Percentiles rank a stretch among this genome's conserved stretches.
phyloP scores from a whole-genome alignment of 2,888 invertebrate genomes.

The Ennomos erosarius region DNA sequence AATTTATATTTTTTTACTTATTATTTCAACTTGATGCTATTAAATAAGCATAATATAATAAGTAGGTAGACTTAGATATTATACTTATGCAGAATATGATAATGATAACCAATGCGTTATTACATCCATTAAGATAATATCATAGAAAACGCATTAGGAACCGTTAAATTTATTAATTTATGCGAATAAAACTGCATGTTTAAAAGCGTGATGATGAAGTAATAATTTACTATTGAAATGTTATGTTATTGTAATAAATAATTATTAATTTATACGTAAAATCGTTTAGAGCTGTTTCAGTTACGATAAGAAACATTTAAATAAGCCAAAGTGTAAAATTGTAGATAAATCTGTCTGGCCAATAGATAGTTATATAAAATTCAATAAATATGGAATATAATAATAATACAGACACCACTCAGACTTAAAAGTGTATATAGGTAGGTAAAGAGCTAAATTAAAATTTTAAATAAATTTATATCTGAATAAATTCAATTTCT shows the following conservation, averaged over 20 bases:
- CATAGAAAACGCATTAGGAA: slow-evolving; percentile 29
- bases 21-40: no score
- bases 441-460: no score
- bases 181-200: slow-evolving; percentile 34
- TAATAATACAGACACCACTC: no score
- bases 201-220: slow-evolving; percentile 32
- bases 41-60: no score
- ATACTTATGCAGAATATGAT: no score
- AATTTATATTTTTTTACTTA: no score
- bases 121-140: slow-evolving; percentile 21
- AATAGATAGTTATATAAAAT: slow-evolving; percentile 7
- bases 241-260: slow-evolving; percentile 21
- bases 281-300: slow-evolving; percentile 24
- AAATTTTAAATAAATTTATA: no score
- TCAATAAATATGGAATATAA: neutral
- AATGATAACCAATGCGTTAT: neutral
- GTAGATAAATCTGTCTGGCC: slow-evolving; percentile 28
- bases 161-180: slow-evolving; percentile 36
- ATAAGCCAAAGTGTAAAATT: slow-evolving; percentile 31
- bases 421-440: no score
- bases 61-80: no score
- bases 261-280: slow-evolving; percentile 18
- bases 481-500: no score
- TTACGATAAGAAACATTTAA: slow-evolving; percentile 34
- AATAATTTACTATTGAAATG: slow-evolving; percentile 21